Percentiles rank a stretch among this genome's conserved stretches.
Conservation (phyloP, 2,113 vertebrate genomes). For the Rhegmatorhina hoffmannsi region DNA sequence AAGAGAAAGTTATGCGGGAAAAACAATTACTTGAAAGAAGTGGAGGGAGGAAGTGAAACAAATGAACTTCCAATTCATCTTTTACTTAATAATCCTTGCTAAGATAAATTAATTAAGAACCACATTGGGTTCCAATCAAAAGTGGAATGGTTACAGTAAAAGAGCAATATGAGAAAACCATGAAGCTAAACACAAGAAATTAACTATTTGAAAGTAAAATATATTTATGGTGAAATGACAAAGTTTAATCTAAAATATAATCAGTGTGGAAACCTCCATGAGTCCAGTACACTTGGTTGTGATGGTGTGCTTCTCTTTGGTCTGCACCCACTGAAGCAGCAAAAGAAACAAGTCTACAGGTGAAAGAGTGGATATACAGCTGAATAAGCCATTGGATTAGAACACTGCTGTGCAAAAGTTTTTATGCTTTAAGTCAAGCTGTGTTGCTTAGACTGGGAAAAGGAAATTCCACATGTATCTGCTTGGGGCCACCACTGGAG, state of each 20-base stretch:
- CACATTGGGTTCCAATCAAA: not conserved
- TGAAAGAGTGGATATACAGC: not conserved
- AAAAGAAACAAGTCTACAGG: slow-evolving; percentile 28
- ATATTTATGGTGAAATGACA: not conserved
- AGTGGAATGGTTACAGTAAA: not conserved
- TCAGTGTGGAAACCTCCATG: not conserved
- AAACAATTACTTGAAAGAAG: not conserved
- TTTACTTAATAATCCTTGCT: not conserved
- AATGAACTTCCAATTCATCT: not conserved
- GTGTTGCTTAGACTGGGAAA: slow-evolving; percentile 21
- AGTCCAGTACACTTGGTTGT: not conserved
- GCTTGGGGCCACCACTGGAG: slow-evolving; percentile 35
- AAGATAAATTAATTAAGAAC: not conserved
- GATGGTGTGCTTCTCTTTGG: not conserved
- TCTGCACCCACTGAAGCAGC: not conserved
- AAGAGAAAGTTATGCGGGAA: not conserved
- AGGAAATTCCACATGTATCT: slow-evolving; percentile 64
- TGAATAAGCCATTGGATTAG: slow-evolving; percentile 57
- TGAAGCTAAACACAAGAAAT: not conserved
- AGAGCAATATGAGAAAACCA: not conserved
- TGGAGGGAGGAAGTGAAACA: not conserved
- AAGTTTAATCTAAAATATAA: not conserved
- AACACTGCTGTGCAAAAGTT: not conserved
- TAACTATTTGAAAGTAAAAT: not conserved
- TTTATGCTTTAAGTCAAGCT: slow-evolving; percentile 57